Percentiles rank a stretch among this genome's conserved stretches.
phyloP scores from a whole-genome alignment of 2,888 invertebrate species.

The Ormyrus rosae region DNA sequence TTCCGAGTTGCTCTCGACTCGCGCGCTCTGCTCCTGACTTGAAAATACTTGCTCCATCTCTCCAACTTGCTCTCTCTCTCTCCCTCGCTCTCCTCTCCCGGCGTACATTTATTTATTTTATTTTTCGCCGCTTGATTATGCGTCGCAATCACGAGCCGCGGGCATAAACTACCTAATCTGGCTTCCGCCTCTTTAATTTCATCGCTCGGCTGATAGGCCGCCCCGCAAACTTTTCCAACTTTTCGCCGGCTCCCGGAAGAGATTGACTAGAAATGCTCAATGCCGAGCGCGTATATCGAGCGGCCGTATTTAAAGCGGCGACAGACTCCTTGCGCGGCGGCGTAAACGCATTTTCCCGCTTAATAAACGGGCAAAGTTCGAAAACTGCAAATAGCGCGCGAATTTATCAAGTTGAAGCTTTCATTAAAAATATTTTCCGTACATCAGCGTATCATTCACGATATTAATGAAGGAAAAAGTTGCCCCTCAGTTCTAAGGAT shows the following conservation, averaged over 20 bases:
- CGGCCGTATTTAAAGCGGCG: constrained; percentile 19
- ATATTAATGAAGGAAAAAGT: constrained; percentile 53
- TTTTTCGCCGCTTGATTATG: constrained; percentile 55
- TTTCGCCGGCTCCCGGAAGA: too few species aligned
- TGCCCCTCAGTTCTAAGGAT: constrained; percentile 45
- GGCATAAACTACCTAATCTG: constrained; percentile 47
- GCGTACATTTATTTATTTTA: constrained; percentile 51
- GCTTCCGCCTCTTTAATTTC: constrained; percentile 24
- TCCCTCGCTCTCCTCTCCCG: constrained; percentile 11
- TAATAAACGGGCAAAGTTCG: constrained; percentile 43
- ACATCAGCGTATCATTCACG: constrained; percentile 55
- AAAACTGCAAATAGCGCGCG: constrained; percentile 38
- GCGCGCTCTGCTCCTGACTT: constrained; percentile 48
- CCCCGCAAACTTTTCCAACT: too few species aligned
- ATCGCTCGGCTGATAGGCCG: not conserved
- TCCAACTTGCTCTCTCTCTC: constrained; percentile 26
- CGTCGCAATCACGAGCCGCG: constrained; percentile 50
- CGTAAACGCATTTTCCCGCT: constrained; percentile 29
- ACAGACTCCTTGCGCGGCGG: constrained; percentile 11
- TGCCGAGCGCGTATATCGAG: constrained; percentile 40
- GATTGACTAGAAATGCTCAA: too few species aligned
- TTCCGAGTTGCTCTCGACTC: constrained; percentile 59
- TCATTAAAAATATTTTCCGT: constrained; percentile 51
- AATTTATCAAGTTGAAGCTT: constrained; percentile 43
- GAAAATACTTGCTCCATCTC: constrained; percentile 57